Base-by-base conservation (phyloP, 2,797 vertebrate species). In the Tachyglossus aculeatus region DNA sequence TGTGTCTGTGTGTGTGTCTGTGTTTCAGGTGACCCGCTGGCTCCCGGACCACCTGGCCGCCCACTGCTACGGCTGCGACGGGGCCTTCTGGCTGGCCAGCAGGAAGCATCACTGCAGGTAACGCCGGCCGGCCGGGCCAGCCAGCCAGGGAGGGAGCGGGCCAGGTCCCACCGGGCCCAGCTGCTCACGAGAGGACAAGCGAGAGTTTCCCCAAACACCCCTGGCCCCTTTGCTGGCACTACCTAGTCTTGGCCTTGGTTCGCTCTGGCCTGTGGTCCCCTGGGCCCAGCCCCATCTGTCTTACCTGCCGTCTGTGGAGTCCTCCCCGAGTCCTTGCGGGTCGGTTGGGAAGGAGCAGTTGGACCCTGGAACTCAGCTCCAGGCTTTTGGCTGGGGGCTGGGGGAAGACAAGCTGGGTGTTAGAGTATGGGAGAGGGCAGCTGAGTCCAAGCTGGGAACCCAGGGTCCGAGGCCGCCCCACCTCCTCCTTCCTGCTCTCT, bases 31-130 rank as follows among this genome's bases (percentile, higher is more conserved):
- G 89, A 98, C 96, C 0, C 96, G 96, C 77, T 99, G 97, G 98
- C 97, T 97, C 57, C 97, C 98, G 2, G 98, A 99, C 87, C 97
- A 98, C 88, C 88, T 99, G 70, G 97, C 97, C 0, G 95, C 95
- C 6, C 96, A 98, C 81, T 99, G 97, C 94, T 97, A 98, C 3
- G 96, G 96, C 82, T 99, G 98, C 11, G 96, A 99, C 89, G 96
- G 95, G 80, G 83, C 93, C 58, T 99, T 99, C 92, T 99, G 98
- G 97, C 93, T 99, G 1, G 97, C 94, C 77, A 92, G 96, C 74
- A 94, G 97, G 86, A 98, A 94, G 82, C 98, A 99, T 81, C 97
- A 98, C 91, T 99, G 98, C 97, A 98, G 97, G 96, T 98, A 91
- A 87, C 37, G 1, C 2, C 57, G 41, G 4, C 9, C 34, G 25